Percentiles rank a stretch among this genome's conserved stretches.
Evolutionary conservation across 1,140 invertebrate genomes (phyloP).

Genomic region (Acromyrmex echinatior): DNA sequence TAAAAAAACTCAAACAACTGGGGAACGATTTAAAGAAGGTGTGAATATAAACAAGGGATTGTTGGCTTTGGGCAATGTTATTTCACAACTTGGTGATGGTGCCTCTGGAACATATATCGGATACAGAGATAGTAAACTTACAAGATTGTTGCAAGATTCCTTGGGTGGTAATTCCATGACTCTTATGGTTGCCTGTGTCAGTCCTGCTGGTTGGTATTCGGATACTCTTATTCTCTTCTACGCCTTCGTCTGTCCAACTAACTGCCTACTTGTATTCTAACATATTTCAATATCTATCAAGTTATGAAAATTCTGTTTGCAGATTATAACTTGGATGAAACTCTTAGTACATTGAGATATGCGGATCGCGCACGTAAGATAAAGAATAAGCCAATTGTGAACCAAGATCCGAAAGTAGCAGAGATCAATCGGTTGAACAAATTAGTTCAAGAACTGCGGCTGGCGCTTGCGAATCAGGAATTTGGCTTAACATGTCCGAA

Average conservation of each 20-base stretch:
- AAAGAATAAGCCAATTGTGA: slow-evolving; percentile 97
- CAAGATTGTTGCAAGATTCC: slow-evolving; percentile 96
- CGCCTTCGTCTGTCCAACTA: not conserved
- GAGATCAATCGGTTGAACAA: slow-evolving; percentile 90
- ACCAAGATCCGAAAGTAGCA: slow-evolving; percentile 93
- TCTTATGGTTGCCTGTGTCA: slow-evolving; percentile 97
- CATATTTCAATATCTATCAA: not conserved
- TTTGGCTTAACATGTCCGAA: slow-evolving; percentile 80
- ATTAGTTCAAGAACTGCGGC: slow-evolving; percentile 89
- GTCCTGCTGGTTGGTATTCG: slow-evolving; percentile 89
- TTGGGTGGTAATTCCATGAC: slow-evolving; percentile 97
- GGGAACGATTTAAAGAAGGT: slow-evolving; percentile 96
- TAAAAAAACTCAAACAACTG: slow-evolving; percentile 96
- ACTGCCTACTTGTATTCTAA: not conserved
- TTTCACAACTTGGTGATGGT: slow-evolving; percentile 94
- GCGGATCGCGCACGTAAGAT: slow-evolving; percentile 96
- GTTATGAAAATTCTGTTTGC: slow-evolving; percentile 29
- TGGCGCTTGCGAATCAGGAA: slow-evolving; percentile 87
- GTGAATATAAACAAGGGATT: slow-evolving; percentile 97
- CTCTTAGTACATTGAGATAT: slow-evolving; percentile 95
- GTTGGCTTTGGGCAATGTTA: slow-evolving; percentile 96
- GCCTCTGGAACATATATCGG: slow-evolving; percentile 91
- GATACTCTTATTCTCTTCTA: not conserved
- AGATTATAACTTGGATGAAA: slow-evolving; percentile 93
- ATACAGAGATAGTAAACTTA: slow-evolving; percentile 97